A percentile compares a stretch with the other conserved stretches of the same genome.
Conservation (phyloP, 2,888 invertebrate genomes). For the Andrena camellia region DNA sequence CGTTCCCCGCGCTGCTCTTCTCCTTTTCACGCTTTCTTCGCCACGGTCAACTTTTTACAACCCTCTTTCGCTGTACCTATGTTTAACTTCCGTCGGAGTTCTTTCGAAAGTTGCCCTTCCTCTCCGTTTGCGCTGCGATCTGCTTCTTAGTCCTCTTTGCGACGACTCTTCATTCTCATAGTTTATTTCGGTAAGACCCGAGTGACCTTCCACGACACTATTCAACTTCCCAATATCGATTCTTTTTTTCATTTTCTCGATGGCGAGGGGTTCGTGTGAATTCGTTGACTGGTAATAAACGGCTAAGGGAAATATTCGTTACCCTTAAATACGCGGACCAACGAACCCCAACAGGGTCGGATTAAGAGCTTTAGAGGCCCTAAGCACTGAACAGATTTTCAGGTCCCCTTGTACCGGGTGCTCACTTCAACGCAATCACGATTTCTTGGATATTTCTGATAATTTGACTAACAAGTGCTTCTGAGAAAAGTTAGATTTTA, state of each 20-base stretch:
- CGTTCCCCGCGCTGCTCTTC: neutral
- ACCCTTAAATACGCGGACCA: too few relatives aligned
- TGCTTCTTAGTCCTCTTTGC: too few relatives aligned
- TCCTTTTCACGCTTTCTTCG: neutral
- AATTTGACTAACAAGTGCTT: too few relatives aligned
- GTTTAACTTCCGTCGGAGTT: neutral
- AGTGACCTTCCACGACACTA: neutral
- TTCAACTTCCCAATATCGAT: neutral
- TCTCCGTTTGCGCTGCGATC: neutral
- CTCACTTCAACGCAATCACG: too few relatives aligned
- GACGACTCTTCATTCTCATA: neutral
- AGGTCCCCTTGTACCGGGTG: too few relatives aligned
- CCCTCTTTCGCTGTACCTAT: slow-evolving; percentile 2
- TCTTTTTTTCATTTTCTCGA: neutral
- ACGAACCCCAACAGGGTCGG: too few relatives aligned
- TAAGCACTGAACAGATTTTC: too few relatives aligned
- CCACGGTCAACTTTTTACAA: neutral
- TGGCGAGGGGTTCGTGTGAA: neutral
- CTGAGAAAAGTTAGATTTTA: too few relatives aligned
- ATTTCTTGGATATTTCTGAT: too few relatives aligned
- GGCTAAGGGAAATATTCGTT: too few relatives aligned
- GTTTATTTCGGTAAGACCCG: neutral
- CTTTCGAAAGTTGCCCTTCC: slow-evolving; percentile 7
- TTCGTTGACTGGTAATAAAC: too few relatives aligned
- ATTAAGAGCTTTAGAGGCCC: too few relatives aligned